Conservation (phyloP, 2,113 vertebrate species). For the Alces alces region DNA sequence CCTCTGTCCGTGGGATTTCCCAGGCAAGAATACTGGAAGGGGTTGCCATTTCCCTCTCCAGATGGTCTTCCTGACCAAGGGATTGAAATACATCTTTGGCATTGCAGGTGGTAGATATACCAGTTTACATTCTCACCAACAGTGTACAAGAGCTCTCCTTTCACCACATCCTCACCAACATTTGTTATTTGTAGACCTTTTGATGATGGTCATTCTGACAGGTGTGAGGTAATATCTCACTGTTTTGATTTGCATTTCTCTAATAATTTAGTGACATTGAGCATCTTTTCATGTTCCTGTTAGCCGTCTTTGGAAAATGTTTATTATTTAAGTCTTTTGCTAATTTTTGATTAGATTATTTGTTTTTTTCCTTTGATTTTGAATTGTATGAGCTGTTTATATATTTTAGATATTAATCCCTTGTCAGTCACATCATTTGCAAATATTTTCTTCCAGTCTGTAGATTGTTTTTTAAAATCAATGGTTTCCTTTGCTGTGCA, state of each 20-base stretch:
- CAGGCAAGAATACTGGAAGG: not conserved
- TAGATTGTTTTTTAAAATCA: not conserved
- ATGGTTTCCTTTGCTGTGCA: not conserved
- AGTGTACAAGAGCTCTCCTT: not conserved
- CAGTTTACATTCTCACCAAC: not conserved
- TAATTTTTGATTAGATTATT: not conserved
- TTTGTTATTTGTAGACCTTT: not conserved
- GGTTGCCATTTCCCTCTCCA: not conserved
- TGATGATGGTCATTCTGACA: not conserved
- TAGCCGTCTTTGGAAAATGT: not conserved
- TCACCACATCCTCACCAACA: not conserved
- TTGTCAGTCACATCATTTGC: not conserved
- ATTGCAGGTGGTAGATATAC: not conserved
- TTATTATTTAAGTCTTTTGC: not conserved
- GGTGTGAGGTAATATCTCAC: not conserved
- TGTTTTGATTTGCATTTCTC: not conserved
- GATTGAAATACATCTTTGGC: not conserved
- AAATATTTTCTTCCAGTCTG: not conserved
- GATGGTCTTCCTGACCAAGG: not conserved
- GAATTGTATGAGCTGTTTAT: not conserved
- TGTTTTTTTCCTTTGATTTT: not conserved
- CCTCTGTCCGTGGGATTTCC: not conserved
- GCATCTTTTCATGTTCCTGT: not conserved
- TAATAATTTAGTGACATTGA: not conserved
- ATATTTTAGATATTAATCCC: not conserved